Evolutionary conservation across 1,140 invertebrate genomes (phyloP).

Genomic region (honey bee (Apis mellifera)): Amel_HAv3.1 CM009936.2:14320501-14321000

Average conservation of each 20-base stretch:
- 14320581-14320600: too few relatives aligned
- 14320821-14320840: background rate
- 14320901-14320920: background rate
- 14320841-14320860: constrained; percentile 19
- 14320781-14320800: background rate
- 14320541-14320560: too few relatives aligned
- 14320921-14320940: background rate
- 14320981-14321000: constrained; percentile 22
- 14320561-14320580: too few relatives aligned
- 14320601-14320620: too few relatives aligned
- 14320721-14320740: background rate
- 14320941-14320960: too few relatives aligned
- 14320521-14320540: too few relatives aligned
- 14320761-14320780: background rate
- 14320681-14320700: background rate
- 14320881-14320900: background rate
- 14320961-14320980: background rate
- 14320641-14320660: too few relatives aligned
- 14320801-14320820: background rate
- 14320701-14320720: background rate
- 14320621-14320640: too few relatives aligned
- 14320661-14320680: background rate
- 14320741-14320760: background rate
- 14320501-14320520: too few relatives aligned
- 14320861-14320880: constrained; percentile 38